Evolutionary conservation across 2,888 invertebrate genomes (phyloP).

Genomic region (Pachydiplax longipennis): DNA sequence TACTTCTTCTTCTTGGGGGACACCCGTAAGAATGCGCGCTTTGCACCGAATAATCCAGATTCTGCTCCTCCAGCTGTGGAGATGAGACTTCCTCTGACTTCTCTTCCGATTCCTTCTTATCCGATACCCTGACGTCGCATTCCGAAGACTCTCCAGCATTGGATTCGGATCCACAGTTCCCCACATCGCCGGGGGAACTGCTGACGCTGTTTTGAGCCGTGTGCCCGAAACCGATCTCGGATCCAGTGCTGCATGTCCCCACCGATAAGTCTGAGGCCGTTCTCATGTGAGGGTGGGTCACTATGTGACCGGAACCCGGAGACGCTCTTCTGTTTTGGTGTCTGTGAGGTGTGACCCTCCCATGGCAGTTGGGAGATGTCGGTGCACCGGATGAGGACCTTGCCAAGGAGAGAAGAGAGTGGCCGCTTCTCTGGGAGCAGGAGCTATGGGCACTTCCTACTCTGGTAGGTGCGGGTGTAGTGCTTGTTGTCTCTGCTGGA

Average conservation of each 20-base stretch:
- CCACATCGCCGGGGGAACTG: conserved; percentile 61
- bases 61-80: conserved; percentile 53
- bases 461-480: conserved; percentile 82
- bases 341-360: neutral
- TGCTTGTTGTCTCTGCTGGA: conserved; percentile 53
- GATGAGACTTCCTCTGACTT: conserved; percentile 59
- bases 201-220: conserved; percentile 74
- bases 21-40: conserved; percentile 60
- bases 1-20: conserved; percentile 76
- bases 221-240: conserved; percentile 85
- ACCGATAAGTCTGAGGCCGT: conserved; percentile 6
- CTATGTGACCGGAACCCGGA: conserved; percentile 56
- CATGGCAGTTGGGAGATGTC: neutral
- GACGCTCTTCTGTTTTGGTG: conserved; percentile 57
- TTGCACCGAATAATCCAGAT: conserved; percentile 65
- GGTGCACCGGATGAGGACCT: neutral
- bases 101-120: conserved; percentile 69
- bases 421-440: neutral
- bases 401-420: conserved; percentile 18
- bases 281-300: conserved; percentile 71
- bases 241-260: conserved; percentile 68
- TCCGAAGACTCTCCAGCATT: conserved; percentile 68
- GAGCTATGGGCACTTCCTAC: conserved; percentile 74
- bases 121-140: conserved; percentile 84
- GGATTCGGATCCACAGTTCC: conserved; percentile 55